Conservation (phyloP, 2,113 vertebrate species). For the Pseudois nayaur region DNA sequence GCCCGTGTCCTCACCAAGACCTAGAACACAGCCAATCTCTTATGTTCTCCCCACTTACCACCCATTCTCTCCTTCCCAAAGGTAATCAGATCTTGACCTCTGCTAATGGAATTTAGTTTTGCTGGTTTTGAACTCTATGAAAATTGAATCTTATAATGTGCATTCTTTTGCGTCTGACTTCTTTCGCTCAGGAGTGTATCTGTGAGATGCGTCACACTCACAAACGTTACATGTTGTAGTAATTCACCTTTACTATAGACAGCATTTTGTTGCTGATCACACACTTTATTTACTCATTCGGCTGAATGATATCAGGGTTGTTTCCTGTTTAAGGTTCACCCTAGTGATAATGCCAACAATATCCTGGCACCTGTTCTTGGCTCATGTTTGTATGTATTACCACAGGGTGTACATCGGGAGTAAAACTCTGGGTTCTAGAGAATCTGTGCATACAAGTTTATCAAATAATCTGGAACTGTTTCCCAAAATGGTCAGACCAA, state of each 20-base stretch:
- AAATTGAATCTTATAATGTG: not conserved
- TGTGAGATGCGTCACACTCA: not conserved
- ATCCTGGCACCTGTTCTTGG: not conserved
- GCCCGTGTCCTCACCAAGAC: not conserved
- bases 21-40: not conserved
- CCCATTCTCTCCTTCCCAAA: not conserved
- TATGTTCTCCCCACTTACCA: not conserved
- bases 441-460: not conserved
- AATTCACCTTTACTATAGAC: not conserved
- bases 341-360: not conserved
- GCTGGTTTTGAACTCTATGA: not conserved
- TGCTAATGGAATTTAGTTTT: not conserved
- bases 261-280: not conserved
- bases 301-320: not conserved
- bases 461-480: not conserved
- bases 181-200: not conserved
- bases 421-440: not conserved
- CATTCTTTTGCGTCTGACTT: not conserved
- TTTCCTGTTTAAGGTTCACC: not conserved
- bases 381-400: not conserved
- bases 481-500: not conserved
- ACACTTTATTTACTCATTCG: not conserved
- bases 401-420: not conserved
- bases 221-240: not conserved
- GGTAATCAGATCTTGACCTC: not conserved